Evolutionary conservation across 2,113 vertebrate genomes (phyloP).

Genomic region (Hydrochoerus hydrochaeris): DNA sequence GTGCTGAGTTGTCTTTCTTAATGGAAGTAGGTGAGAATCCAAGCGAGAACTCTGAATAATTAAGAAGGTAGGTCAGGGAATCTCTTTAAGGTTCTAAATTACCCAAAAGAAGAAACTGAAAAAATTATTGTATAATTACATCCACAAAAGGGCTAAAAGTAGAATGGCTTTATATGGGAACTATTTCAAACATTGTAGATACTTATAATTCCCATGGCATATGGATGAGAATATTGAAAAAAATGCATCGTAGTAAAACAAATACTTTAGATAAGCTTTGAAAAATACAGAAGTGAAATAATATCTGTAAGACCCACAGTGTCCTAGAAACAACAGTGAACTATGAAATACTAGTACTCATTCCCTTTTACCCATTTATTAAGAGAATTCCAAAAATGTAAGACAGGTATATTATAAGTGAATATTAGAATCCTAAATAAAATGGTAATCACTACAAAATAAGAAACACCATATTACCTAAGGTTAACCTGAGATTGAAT

Average conservation of each 20-base stretch:
- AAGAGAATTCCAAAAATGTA: background rate
- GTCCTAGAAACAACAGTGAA: background rate
- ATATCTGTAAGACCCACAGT: background rate
- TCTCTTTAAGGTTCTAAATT: background rate
- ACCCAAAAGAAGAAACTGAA: background rate
- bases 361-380: background rate
- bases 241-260: background rate
- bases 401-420: background rate
- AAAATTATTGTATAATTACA: background rate
- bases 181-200: slow-evolving; percentile 11
- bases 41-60: background rate
- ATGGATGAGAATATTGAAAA: background rate
- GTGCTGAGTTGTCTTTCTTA: background rate
- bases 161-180: background rate
- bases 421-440: background rate
- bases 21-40: background rate
- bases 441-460: background rate
- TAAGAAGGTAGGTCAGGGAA: background rate
- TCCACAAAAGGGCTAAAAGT: background rate
- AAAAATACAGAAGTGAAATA: background rate
- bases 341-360: background rate
- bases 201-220: background rate
- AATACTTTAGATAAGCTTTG: background rate
- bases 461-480: background rate
- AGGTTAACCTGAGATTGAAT: background rate